Conservation (phyloP, 2,797 vertebrate species). For the Trachurus trachurus region DNA sequence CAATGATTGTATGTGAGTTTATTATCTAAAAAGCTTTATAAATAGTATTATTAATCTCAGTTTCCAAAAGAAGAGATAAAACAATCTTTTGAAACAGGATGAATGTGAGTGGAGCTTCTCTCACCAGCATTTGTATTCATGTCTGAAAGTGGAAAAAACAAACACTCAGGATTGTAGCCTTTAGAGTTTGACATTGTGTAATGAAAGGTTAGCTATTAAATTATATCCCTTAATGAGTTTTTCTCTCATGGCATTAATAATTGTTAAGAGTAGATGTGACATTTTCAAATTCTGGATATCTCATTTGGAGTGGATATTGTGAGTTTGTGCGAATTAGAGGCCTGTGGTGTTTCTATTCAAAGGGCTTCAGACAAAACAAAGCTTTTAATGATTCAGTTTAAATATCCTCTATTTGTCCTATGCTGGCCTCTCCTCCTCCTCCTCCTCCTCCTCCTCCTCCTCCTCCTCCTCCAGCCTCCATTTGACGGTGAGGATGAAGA, state of each 20-base stretch:
- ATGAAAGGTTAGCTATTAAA: conserved; percentile 63
- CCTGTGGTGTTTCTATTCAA: conserved; percentile 19
- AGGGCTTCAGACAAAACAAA: conserved; percentile 8
- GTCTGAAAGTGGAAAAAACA: conserved; percentile 28
- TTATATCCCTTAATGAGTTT: conserved; percentile 60
- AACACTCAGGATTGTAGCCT: conserved; percentile 41
- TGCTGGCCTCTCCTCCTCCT: neutral
- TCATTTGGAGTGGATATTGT: conserved; percentile 38
- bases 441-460: neutral
- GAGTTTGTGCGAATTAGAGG: neutral
- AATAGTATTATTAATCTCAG: neutral
- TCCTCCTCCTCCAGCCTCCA: conserved; percentile 87
- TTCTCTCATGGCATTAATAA: conserved; percentile 58
- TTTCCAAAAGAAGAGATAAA: neutral
- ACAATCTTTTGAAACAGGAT: neutral
- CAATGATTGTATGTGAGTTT: neutral
- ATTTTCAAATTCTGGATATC: conserved; percentile 45
- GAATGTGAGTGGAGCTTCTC: neutral
- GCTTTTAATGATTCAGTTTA: conserved; percentile 32
- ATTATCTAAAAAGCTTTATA: neutral
- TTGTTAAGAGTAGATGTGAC: conserved; percentile 55
- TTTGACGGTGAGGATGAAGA: conserved; percentile 99
- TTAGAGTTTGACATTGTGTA: conserved; percentile 46
- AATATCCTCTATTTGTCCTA: conserved; percentile 39
- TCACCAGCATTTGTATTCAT: conserved; percentile 39